phyloP scores from a whole-genome alignment of 2,113 vertebrate genomes.

The Gavialis gangeticus region DNA sequence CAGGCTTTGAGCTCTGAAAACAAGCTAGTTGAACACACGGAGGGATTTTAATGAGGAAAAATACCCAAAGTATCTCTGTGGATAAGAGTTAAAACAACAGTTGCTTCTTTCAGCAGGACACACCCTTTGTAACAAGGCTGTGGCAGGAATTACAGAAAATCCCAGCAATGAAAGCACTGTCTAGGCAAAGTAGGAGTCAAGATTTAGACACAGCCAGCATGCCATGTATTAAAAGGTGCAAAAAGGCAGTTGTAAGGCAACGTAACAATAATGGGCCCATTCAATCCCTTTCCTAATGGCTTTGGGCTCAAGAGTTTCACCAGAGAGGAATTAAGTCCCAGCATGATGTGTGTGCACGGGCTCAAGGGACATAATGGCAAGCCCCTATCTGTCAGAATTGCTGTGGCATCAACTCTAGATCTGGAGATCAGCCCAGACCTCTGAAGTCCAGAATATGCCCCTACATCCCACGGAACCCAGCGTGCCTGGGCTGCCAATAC shows the following conservation, averaged over 20 bases:
- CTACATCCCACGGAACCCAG: neutral
- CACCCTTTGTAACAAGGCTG: neutral
- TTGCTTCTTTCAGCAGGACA: neutral
- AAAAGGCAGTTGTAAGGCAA: neutral
- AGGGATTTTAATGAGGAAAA: neutral
- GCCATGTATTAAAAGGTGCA: neutral
- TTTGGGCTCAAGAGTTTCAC: neutral
- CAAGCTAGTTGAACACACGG: neutral
- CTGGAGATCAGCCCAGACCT: neutral
- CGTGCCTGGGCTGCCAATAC: neutral
- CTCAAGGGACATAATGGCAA: neutral
- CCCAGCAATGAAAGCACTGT: neutral
- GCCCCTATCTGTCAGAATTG: neutral
- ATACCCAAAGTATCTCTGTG: neutral
- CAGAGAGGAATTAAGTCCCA: neutral
- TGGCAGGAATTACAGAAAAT: neutral
- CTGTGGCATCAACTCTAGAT: neutral
- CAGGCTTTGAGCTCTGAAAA: neutral
- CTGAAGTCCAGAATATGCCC: neutral
- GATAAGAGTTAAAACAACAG: neutral
- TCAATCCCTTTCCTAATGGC: neutral
- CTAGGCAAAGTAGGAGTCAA: neutral
- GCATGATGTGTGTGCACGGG: neutral
- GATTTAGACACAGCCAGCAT: neutral
- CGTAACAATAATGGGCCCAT: neutral